Percentiles rank a stretch among this genome's conserved stretches.
Conservation (phyloP, 1,140 invertebrate genomes). For the Tetramorium simillimum region DNA sequence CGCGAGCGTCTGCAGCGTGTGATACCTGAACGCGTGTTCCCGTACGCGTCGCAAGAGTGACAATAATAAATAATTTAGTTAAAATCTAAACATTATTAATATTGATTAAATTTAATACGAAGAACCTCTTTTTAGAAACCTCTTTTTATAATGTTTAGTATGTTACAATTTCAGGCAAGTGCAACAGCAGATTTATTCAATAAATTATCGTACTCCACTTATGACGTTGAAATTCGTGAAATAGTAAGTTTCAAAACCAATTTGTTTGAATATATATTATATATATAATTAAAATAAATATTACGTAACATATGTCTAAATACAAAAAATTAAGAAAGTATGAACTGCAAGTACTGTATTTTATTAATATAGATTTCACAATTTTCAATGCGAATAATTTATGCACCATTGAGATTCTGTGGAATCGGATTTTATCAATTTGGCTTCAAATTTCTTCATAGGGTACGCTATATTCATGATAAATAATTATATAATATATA, state of each 20-base stretch:
- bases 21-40: too few species aligned
- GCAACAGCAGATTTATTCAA: not conserved
- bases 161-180: not conserved
- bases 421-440: constrained; percentile 29
- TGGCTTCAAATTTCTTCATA: constrained; percentile 2
- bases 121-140: not conserved
- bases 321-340: not conserved
- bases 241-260: constrained; percentile 3
- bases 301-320: not conserved
- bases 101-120: not conserved
- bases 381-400: not conserved
- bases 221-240: not conserved
- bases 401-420: not conserved
- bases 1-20: too few species aligned
- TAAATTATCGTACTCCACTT: not conserved
- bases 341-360: too few species aligned
- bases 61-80: not conserved
- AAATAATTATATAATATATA: not conserved
- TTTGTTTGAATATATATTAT: not conserved
- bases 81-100: too few species aligned
- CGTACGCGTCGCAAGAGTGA: too few species aligned
- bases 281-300: not conserved
- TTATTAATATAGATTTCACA: not conserved
- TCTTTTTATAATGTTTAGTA: not conserved
- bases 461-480: not conserved